Conservation (phyloP, 2,888 invertebrate genomes). For the Apamea crenata region DNA sequence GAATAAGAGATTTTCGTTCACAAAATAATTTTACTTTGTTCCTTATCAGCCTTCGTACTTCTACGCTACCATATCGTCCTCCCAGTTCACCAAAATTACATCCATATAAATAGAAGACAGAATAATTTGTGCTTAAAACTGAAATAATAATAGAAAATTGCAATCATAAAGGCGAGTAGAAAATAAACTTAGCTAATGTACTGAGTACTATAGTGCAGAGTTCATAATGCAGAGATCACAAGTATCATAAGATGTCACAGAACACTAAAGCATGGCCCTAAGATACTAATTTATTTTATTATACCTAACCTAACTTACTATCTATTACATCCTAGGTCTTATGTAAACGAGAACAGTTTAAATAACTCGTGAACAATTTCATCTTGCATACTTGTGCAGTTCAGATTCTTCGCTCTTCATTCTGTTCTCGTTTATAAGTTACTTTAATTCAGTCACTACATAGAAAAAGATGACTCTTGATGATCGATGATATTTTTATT, state of each 20-base stretch:
- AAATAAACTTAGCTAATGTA: slow-evolving; percentile 52
- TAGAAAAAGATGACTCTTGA: slow-evolving; percentile 55
- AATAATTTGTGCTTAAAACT: slow-evolving; percentile 19
- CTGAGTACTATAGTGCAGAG: slow-evolving; percentile 56
- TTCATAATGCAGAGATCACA: slow-evolving; percentile 72
- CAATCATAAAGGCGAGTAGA: slow-evolving; percentile 62
- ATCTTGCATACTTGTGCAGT: neutral
- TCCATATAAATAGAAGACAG: slow-evolving; percentile 27
- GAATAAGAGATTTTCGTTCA: slow-evolving; percentile 10
- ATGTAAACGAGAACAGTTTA: slow-evolving; percentile 51
- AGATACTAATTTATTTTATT: slow-evolving; percentile 64
- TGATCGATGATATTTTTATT: slow-evolving; percentile 11
- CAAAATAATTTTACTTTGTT: slow-evolving; percentile 55
- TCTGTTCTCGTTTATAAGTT: slow-evolving; percentile 54
- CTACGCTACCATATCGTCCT: slow-evolving; percentile 27
- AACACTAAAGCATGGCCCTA: slow-evolving; percentile 79
- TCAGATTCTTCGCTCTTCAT: neutral
- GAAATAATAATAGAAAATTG: slow-evolving; percentile 20
- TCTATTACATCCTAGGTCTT: slow-evolving; percentile 40
- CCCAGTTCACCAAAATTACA: slow-evolving; percentile 26
- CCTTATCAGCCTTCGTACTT: slow-evolving; percentile 70
- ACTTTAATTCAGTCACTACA: slow-evolving; percentile 70
- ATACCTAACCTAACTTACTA: slow-evolving; percentile 62
- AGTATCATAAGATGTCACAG: slow-evolving; percentile 77
- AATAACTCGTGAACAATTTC: neutral